These are phyloP conservation scores for Gymnorhina tibicen DNA, from an alignment of 2,113 vertebrate genomes.

Conservation along the genomic window DNA sequence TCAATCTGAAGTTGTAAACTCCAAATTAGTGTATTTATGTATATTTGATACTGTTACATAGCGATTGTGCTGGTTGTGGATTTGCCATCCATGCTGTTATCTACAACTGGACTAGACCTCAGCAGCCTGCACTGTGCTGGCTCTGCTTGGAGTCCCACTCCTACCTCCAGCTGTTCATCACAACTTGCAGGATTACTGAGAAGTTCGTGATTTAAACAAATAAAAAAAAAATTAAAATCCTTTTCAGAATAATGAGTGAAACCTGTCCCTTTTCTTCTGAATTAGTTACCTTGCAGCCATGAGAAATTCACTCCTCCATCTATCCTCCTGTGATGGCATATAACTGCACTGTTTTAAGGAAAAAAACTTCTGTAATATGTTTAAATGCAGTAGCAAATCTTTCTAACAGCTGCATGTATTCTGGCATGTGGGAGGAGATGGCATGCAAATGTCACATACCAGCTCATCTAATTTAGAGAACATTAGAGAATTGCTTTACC, in stretches of 20 bases:
- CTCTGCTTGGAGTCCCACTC: not conserved
- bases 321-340: not conserved
- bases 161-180: not conserved
- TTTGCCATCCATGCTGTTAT: not conserved
- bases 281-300: not conserved
- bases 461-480: not conserved
- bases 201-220: not conserved
- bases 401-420: not conserved
- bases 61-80: not conserved
- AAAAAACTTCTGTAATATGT: not conserved
- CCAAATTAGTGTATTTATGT: not conserved
- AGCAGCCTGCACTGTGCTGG: not conserved
- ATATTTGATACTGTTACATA: not conserved
- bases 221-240: not conserved
- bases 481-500: not conserved
- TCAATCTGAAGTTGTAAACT: not conserved
- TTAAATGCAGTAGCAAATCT: not conserved
- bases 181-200: not conserved
- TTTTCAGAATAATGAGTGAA: not conserved
- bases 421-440: not conserved
- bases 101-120: not conserved
- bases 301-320: not conserved
- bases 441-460: not conserved
- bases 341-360: not conserved
- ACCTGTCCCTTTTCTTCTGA: not conserved